A percentile compares a stretch with the other conserved stretches of the same genome.
phyloP scores from a whole-genome alignment of 2,113 vertebrate species.

The Rafetus swinhoei region DNA sequence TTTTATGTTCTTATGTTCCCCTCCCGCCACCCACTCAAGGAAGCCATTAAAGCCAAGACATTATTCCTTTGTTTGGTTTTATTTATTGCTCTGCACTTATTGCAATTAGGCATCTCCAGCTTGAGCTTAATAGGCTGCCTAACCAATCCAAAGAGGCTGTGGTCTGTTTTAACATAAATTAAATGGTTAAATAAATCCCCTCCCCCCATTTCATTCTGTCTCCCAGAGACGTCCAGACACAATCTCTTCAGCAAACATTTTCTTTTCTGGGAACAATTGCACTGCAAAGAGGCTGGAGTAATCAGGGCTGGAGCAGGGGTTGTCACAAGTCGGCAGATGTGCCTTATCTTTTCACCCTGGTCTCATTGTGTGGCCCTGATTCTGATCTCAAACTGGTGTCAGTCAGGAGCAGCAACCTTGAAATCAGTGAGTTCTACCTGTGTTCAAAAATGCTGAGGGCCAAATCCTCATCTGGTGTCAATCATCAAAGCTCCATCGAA shows the following conservation, averaged over 20 bases:
- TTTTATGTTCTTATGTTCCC: too few relatives aligned
- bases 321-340: too few relatives aligned
- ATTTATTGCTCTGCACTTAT: not conserved
- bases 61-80: not conserved
- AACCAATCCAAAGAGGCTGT: not conserved
- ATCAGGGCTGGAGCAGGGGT: not conserved
- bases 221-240: not conserved
- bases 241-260: not conserved
- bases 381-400: not conserved
- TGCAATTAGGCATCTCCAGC: slow-evolving; percentile 7
- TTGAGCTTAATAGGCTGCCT: not conserved
- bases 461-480: not conserved
- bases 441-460: not conserved
- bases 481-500: not conserved
- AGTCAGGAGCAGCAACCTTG: not conserved
- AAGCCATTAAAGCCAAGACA: not conserved
- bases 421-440: not conserved
- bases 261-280: not conserved
- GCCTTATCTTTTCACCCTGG: not conserved
- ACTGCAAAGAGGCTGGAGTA: not conserved
- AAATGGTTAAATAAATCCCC: not conserved
- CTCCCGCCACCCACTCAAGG: not conserved
- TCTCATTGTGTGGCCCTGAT: not conserved
- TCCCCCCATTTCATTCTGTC: not conserved
- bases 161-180: not conserved